Conservation (phyloP, 1,140 invertebrate genomes). For the Tetragnatha versicolor region DNA sequence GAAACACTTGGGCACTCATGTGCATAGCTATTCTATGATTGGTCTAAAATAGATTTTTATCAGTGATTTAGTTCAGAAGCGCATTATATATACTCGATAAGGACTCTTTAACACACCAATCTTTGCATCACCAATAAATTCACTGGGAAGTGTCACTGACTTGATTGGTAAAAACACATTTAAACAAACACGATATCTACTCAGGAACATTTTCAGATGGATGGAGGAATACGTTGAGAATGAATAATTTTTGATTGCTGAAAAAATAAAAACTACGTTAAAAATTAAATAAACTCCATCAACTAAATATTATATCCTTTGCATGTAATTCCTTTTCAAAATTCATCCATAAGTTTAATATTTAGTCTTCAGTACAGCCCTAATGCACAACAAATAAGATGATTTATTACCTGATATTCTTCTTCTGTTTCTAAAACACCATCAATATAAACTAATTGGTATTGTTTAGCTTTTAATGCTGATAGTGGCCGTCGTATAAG, state of each 20-base stretch:
- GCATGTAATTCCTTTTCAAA: too few relatives aligned
- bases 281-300: not conserved
- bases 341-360: too few relatives aligned
- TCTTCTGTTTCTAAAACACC: slow-evolving; percentile 77
- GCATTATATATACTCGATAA: too few relatives aligned
- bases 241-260: slow-evolving; percentile 77
- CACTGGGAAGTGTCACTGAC: too few relatives aligned
- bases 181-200: not conserved
- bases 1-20: slow-evolving; percentile 37
- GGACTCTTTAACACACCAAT: too few relatives aligned
- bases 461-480: slow-evolving; percentile 82
- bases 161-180: not conserved
- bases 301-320: not conserved
- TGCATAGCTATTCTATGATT: slow-evolving; percentile 11
- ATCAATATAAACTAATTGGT: slow-evolving; percentile 82
- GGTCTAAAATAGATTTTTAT: slow-evolving; percentile 6
- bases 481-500: slow-evolving; percentile 76
- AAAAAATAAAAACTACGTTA: slow-evolving; percentile 59
- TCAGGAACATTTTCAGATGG: slow-evolving; percentile 41
- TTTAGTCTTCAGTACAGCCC: slow-evolving; percentile 37
- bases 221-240: slow-evolving; percentile 71
- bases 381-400: not conserved
- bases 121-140: too few relatives aligned
- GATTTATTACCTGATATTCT: slow-evolving; percentile 66
- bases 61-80: too few relatives aligned